Conservation (phyloP, 2,888 invertebrate genomes). For the Rutpela maculata region DNA sequence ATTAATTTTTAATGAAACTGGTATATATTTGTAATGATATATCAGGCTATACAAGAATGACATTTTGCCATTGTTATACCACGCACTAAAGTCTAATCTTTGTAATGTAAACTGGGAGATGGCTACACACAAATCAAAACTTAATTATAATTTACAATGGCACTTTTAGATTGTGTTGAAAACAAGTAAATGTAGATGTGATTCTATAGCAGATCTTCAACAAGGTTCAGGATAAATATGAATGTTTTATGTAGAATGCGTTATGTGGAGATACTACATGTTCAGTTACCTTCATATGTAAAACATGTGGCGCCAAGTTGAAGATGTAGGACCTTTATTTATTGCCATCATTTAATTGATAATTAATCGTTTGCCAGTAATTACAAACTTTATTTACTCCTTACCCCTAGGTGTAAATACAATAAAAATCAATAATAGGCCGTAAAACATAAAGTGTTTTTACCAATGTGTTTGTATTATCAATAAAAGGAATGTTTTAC, state of each 20-base stretch:
- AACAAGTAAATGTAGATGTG: neutral
- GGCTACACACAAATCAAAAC: too few species aligned
- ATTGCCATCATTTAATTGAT: slow-evolving; percentile 69
- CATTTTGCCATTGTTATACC: too few species aligned
- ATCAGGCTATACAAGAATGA: too few species aligned
- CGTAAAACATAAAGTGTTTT: slow-evolving; percentile 25
- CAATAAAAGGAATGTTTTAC: slow-evolving; percentile 23
- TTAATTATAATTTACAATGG: neutral
- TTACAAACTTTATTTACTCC: slow-evolving; percentile 65
- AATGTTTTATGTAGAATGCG: slow-evolving; percentile 42
- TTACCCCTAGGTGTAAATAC: slow-evolving; percentile 54
- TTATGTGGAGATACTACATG: slow-evolving; percentile 53
- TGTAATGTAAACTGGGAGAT: too few species aligned
- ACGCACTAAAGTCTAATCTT: too few species aligned
- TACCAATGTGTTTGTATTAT: slow-evolving; percentile 28
- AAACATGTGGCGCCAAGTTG: slow-evolving; percentile 57
- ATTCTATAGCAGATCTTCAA: neutral
- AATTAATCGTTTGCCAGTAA: slow-evolving; percentile 70
- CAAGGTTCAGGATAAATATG: slow-evolving; percentile 21
- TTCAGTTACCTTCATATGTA: slow-evolving; percentile 59
- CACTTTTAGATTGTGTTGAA: neutral
- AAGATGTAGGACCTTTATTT: slow-evolving; percentile 64
- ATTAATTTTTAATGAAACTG: too few species aligned
- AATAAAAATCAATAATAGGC: slow-evolving; percentile 25
- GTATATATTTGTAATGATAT: too few species aligned